These are phyloP conservation scores for Alloplasta piceator DNA, from an alignment of 2,888 invertebrate genomes.

Conservation along the genomic window DNA sequence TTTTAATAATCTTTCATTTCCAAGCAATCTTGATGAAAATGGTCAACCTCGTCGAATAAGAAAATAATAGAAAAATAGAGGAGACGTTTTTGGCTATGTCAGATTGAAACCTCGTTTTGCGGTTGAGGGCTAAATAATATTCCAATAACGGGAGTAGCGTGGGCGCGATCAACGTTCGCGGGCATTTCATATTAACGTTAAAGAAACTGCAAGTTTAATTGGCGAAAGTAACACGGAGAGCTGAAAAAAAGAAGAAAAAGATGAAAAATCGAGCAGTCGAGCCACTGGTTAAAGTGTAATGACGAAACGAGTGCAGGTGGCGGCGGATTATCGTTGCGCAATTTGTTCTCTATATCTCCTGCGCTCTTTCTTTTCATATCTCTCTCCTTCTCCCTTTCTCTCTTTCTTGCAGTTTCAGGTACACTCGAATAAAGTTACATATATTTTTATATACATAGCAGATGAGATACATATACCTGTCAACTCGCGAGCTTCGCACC, in stretches of 20 bases:
- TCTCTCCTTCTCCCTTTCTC: slow-evolving; percentile 3
- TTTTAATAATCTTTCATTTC: too few species aligned
- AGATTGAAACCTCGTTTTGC: too few species aligned
- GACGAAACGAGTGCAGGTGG: slow-evolving; percentile 79
- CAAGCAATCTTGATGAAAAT: too few species aligned
- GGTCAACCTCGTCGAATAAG: too few species aligned
- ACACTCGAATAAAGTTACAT: too few species aligned
- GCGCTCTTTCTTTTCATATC: slow-evolving; percentile 59
- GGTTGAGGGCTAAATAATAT: slow-evolving; percentile 46
- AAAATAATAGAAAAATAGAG: too few species aligned
- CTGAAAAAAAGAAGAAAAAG: slow-evolving; percentile 18
- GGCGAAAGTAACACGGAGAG: slow-evolving; percentile 76
- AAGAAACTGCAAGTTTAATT: slow-evolving; percentile 75
- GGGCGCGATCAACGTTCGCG: slow-evolving; percentile 48
- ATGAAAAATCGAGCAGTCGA: slow-evolving; percentile 60
- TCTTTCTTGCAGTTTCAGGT: neutral
- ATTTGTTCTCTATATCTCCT: slow-evolving; percentile 53
- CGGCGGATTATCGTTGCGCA: slow-evolving; percentile 74
- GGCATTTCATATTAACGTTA: slow-evolving; percentile 72
- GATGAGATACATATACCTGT: too few species aligned
- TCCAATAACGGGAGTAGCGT: slow-evolving; percentile 53
- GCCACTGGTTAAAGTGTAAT: slow-evolving; percentile 71
- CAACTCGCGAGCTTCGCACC: too few species aligned
- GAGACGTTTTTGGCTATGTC: too few species aligned
- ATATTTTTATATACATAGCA: too few species aligned